Percentiles rank a stretch among this genome's conserved stretches.
These are phyloP conservation scores for Dioctria rufipes DNA, from an alignment of 2,888 invertebrate species.

Conservation along the genomic window DNA sequence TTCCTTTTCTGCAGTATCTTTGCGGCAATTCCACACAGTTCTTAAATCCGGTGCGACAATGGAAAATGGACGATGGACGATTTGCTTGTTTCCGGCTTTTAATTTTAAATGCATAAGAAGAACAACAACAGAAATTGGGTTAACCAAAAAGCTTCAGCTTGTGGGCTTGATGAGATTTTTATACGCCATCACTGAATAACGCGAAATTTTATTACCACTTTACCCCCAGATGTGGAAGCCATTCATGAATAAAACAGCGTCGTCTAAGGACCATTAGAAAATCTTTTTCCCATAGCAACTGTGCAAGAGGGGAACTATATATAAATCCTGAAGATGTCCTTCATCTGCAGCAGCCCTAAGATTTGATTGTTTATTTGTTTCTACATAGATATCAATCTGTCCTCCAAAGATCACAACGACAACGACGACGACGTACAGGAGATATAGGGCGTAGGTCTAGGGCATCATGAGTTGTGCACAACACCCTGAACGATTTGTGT, in stretches of 20 bases:
- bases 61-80: not conserved
- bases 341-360: not conserved
- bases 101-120: conserved; percentile 34
- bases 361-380: conserved; percentile 52
- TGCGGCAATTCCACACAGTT: not conserved
- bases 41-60: not conserved
- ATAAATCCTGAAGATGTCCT: not conserved
- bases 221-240: not conserved
- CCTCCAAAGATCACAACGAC: conserved; percentile 12
- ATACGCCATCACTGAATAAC: conserved; percentile 37
- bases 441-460: conserved; percentile 13
- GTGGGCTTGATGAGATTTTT: conserved; percentile 35
- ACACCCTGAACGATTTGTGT: conserved; percentile 12
- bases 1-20: not conserved
- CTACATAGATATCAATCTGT: conserved; percentile 23
- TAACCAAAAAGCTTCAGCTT: conserved; percentile 24
- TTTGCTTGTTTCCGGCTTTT: conserved; percentile 30
- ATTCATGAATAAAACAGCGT: conserved; percentile 49
- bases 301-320: not conserved
- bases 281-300: conserved; percentile 5
- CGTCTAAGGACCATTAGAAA: conserved; percentile 37
- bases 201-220: conserved; percentile 29
- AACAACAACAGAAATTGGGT: conserved; percentile 50
- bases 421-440: not conserved
- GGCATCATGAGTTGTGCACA: conserved; percentile 11